Base-by-base conservation (phyloP, 1,140 invertebrate genomes). In the Akabosia matsudoensis region DNA sequence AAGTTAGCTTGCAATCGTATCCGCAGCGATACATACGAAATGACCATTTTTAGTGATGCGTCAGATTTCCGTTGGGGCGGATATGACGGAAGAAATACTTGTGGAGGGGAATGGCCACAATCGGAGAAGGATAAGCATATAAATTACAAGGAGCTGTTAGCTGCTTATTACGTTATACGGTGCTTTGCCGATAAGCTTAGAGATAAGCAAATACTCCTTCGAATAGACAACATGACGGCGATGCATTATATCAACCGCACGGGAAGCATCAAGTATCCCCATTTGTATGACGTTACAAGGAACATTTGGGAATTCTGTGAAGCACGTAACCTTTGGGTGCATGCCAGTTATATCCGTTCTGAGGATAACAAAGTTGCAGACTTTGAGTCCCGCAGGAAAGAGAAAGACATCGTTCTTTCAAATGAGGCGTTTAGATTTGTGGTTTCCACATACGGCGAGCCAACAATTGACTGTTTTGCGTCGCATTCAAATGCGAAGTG, bases 161-260 rank as follows among this genome's bases (percentile, higher is more conserved):
- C 72, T 33, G 24, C 73, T 1, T 45, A 67, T 13, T 61, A 77
- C 0, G 45, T n/a, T 16, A 0, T 77, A 61, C 4, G 2, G 4
- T 14, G 18, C 14, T 77, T 74, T 70, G 26, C 14, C 7, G 24
- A 26, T 22, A 30, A 67, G 0, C 26, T 56, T 1, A n/a, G 34
- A 14, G n/a, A 0, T 28, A 70, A 67, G 10, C 18, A 30, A 31
- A 22, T 71, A 4, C 33, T 77, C 16, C 13, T 74, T 0, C 16
- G 61, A 45, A 28, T 74, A 0, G 76, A 77, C 24, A 77, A 70
- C 33, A 70, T 16, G 3, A 45, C 37, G 13, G 76, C 76, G 18
- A 56, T 78, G 4, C 24, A 71, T 1, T 78, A 78, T 56, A 74
- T 78, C 1, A 78, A 78, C 52, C 33, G 64, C 3, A 45, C 54